Conservation (phyloP, 2,888 invertebrate species). For the Archaeoteleia sp. region DNA sequence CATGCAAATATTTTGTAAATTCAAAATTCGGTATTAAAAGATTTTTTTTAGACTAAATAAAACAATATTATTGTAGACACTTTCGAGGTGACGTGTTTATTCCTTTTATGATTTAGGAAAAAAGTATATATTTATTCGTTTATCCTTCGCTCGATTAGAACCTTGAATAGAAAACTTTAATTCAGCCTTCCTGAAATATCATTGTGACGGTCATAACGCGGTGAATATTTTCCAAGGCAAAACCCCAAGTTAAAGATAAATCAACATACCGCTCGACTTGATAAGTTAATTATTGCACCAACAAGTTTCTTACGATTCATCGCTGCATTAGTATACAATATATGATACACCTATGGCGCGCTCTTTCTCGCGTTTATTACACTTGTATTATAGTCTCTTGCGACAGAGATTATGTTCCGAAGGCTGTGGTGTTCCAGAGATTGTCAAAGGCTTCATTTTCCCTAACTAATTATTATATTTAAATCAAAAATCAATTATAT, state of each 20-base stretch:
- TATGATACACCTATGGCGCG: conserved; percentile 18
- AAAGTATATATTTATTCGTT: neutral
- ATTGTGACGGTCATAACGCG: conserved; percentile 1
- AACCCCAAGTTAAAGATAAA: conserved; percentile 8
- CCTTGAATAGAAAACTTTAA: conserved; percentile 3
- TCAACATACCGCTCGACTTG: conserved; percentile 6
- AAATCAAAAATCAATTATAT: conserved; percentile 9
- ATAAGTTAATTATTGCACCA: conserved; percentile 13
- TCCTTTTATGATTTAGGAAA: too few species aligned
- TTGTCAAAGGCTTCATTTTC: conserved; percentile 3
- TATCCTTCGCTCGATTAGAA: conserved; percentile 12
- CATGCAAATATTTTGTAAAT: too few species aligned
- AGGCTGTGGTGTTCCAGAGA: conserved; percentile 17
- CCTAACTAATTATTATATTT: conserved; percentile 16
- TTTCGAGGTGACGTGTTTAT: too few species aligned
- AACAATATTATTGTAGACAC: too few species aligned
- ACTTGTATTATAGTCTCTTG: conserved; percentile 19
- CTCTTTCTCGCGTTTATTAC: conserved; percentile 24
- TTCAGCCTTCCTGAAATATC: conserved; percentile 21
- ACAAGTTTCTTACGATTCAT: conserved; percentile 15
- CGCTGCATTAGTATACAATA: neutral
- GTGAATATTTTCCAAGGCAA: conserved; percentile 21
- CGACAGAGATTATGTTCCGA: conserved; percentile 18
- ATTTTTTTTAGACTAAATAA: too few species aligned
- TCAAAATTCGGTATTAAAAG: too few species aligned